A percentile compares a stretch with the other conserved stretches of the same genome.
These are phyloP conservation scores for Laothoe populi DNA, from an alignment of 2,888 invertebrate species.

Conservation along the genomic window DNA sequence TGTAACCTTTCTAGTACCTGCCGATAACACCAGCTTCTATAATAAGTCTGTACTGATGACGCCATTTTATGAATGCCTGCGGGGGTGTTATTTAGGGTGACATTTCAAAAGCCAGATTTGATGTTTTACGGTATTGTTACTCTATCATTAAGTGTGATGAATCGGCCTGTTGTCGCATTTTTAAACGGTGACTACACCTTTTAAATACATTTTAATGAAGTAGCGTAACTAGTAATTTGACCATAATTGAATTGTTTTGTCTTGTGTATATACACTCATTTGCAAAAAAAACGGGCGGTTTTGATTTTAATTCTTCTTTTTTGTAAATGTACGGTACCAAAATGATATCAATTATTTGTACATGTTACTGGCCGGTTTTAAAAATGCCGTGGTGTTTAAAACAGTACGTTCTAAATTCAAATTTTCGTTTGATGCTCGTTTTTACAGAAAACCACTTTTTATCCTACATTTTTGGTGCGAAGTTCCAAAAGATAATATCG, in stretches of 20 bases:
- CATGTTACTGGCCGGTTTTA: too few species aligned
- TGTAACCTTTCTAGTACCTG: slow-evolving; percentile 61
- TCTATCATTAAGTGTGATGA: slow-evolving; percentile 5
- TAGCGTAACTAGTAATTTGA: neutral
- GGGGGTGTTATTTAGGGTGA: slow-evolving; percentile 58
- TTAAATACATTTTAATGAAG: neutral
- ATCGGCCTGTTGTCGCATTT: slow-evolving; percentile 15
- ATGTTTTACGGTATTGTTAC: slow-evolving; percentile 47
- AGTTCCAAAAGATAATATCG: too few species aligned
- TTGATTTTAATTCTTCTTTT: too few species aligned
- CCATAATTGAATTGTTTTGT: neutral
- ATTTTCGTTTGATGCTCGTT: too few species aligned
- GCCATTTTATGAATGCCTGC: slow-evolving; percentile 64
- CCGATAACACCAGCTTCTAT: slow-evolving; percentile 51
- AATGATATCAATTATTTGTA: too few species aligned
- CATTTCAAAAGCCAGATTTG: slow-evolving; percentile 58
- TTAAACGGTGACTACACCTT: neutral
- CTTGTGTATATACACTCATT: too few species aligned
- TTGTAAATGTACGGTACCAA: too few species aligned
- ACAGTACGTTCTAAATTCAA: too few species aligned
- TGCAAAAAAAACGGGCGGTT: too few species aligned
- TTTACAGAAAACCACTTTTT: too few species aligned
- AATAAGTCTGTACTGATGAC: slow-evolving; percentile 51
- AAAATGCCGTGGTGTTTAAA: too few species aligned
- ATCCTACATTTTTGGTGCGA: too few species aligned